Percentiles rank a stretch among this genome's conserved stretches.
These are phyloP conservation scores for Dermatophagoides farinae DNA, from an alignment of 1,140 invertebrate species.

Conservation along the genomic window DNA sequence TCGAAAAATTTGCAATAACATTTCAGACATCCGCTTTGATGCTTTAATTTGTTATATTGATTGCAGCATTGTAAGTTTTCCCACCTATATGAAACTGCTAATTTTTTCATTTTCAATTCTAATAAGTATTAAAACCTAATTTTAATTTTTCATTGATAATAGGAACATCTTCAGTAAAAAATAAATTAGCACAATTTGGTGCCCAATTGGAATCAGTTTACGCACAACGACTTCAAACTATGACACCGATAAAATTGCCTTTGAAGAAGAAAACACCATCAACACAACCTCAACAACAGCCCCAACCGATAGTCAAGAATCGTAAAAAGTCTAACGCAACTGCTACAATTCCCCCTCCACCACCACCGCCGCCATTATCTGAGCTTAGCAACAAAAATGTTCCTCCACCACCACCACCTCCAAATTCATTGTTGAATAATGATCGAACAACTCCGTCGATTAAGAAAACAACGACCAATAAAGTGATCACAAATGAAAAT, in stretches of 20 bases:
- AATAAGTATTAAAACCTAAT: neutral
- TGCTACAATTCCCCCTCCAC: neutral
- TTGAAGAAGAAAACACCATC: neutral
- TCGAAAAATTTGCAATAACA: neutral
- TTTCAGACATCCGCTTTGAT: neutral
- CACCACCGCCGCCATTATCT: constrained; percentile 3
- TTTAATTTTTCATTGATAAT: constrained; percentile 2
- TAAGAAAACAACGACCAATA: neutral
- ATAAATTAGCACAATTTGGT: constrained; percentile 9
- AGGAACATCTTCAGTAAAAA: constrained; percentile 9
- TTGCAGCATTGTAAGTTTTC: neutral
- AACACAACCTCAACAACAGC: neutral
- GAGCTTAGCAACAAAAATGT: neutral
- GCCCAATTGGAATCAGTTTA: constrained; percentile 1
- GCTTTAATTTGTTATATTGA: neutral
- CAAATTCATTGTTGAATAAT: neutral
- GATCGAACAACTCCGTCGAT: neutral
- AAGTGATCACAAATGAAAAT: neutral
- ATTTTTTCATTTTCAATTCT: neutral
- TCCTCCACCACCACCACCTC: neutral
- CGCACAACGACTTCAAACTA: neutral
- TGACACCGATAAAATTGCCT: neutral
- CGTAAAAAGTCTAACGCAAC: neutral
- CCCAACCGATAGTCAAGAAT: neutral
- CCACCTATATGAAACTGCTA: neutral